Evolutionary conservation across 2,113 vertebrate genomes (phyloP).

Genomic region (Mormyrus lacerda): DNA sequence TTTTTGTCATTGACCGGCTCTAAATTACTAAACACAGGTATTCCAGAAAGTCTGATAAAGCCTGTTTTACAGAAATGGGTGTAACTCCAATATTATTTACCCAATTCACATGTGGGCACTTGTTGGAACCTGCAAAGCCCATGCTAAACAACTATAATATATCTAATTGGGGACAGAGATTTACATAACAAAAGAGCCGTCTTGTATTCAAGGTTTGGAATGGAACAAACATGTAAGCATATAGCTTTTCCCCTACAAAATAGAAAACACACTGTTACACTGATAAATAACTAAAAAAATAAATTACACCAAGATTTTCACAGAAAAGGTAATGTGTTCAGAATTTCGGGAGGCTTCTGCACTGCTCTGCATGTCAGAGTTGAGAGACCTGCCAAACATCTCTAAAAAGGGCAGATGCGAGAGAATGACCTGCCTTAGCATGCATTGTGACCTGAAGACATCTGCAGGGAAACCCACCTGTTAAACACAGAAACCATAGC

Average conservation of each 20-base stretch:
- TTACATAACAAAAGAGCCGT: background rate
- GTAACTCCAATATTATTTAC: background rate
- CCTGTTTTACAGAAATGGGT: background rate
- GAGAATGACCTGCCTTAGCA: background rate
- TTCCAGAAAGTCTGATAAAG: slow-evolving; percentile 1
- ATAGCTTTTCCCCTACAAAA: background rate
- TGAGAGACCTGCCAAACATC: background rate
- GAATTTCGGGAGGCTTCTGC: background rate
- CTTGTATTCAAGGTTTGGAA: background rate
- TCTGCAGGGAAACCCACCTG: background rate
- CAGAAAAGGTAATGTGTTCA: background rate
- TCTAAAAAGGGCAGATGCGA: background rate
- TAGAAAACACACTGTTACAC: background rate
- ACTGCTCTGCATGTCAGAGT: background rate
- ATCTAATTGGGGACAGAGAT: background rate
- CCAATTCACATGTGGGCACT: background rate
- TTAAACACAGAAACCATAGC: background rate
- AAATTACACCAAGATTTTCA: background rate
- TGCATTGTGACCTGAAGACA: background rate
- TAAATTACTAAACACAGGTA: background rate
- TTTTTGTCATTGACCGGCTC: background rate
- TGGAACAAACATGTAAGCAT: background rate
- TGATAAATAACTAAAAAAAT: background rate
- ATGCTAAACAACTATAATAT: background rate
- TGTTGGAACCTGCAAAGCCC: background rate